Base-by-base conservation (phyloP, 2,888 invertebrate species). In the Rutpela maculata region DNA sequence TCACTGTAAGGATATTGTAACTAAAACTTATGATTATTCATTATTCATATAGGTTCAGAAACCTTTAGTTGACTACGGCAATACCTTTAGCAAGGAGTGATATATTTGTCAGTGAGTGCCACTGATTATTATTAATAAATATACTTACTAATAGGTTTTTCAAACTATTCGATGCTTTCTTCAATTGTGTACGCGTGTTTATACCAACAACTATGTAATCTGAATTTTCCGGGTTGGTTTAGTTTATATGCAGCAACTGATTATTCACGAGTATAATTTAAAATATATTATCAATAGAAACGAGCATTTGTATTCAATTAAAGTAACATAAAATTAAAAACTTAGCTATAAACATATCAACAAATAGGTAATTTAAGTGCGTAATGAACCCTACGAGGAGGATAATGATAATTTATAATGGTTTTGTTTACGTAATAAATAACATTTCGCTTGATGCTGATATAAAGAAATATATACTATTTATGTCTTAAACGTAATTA, bases 281-380 rank as follows among this genome's bases (percentile, higher is more conserved):
- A 50, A 50, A 50, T 17, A 50, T 50, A 50, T 50, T 50, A 50
- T 50, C n/a, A 50, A 50, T 50, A n/a, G 50, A 1, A 50, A 50
- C n/a, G 6, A 50, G n/a, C 50, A 50, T 50, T n/a, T 50, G 50
- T 50, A 50, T 50, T 50, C 50, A 50, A 50, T 50, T n/a, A 50
- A 50, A 43, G 43, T 43, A 12, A n/a, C 15, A 50, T n/a, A 50
- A 50, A n/a, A 50, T 50, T 50, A 50, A 50, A 50, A 50, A 50
- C 50, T 50, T n/a, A 50, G 4, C 50, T 50, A 50, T 50, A 50
- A 50, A 50, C 50, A 50, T 50, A 50, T 50, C 50, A 50, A 50
- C 50, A 50, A 50, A 50, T 50, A 50, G n/a, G 50, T n/a, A 50
- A 50, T 50, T 50, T 50, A 50, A n/a, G 50, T 50, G 50, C n/a